These are phyloP conservation scores for Hippocampus mohnikei DNA, from an alignment of 2,113 vertebrate genomes.

Conservation along the genomic window DNA sequence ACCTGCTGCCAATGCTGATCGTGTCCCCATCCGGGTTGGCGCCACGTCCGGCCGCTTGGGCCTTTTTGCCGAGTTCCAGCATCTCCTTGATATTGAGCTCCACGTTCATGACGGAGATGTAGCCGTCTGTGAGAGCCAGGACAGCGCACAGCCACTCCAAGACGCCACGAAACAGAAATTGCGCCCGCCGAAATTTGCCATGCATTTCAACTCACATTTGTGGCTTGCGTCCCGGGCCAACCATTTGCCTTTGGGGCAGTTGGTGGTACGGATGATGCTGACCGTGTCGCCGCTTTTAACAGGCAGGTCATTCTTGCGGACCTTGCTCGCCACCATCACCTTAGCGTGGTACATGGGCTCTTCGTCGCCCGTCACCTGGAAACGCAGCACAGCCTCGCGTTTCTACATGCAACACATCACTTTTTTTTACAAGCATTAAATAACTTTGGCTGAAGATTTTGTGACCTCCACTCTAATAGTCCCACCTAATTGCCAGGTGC, in stretches of 20 bases:
- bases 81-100: slow-evolving; percentile 71
- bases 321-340: slow-evolving; percentile 54
- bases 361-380: slow-evolving; percentile 71
- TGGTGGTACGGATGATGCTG: slow-evolving; percentile 63
- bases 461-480: background rate
- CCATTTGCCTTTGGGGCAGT: slow-evolving; percentile 66
- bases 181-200: background rate
- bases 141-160: background rate
- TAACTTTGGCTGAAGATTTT: background rate
- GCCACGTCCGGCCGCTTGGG: slow-evolving; percentile 40
- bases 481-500: too few relatives aligned
- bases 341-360: slow-evolving; percentile 59
- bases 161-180: background rate
- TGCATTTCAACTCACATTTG: slow-evolving; percentile 73
- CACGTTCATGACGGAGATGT: slow-evolving; percentile 66
- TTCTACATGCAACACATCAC: background rate
- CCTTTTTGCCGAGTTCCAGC: slow-evolving; percentile 59
- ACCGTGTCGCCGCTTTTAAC: slow-evolving; percentile 66
- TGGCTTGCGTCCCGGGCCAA: slow-evolving; percentile 61
- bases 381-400: background rate
- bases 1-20: slow-evolving; percentile 71
- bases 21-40: slow-evolving; percentile 60
- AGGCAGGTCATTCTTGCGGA: slow-evolving; percentile 56
- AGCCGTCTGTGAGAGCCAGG: slow-evolving; percentile 62
- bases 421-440: background rate